Base-by-base conservation (phyloP, 2,888 invertebrate species). In the Urechis unicinctus region DNA sequence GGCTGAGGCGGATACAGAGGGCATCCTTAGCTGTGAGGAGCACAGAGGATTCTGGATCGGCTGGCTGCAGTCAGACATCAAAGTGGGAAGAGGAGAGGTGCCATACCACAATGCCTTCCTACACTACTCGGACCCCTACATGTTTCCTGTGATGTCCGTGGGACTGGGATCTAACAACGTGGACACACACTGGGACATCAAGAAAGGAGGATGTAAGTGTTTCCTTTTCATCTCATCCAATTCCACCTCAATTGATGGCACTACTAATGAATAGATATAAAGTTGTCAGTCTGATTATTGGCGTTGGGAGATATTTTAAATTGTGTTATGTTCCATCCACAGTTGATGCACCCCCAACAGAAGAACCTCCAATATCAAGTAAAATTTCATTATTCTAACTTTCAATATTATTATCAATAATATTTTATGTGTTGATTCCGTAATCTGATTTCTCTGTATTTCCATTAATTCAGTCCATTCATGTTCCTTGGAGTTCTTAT, bases 21-120 rank as follows among this genome's bases (percentile, higher is more conserved):
- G 31, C 1, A 48, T 55, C 4, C n/a, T 50, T 21, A 31, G 43
- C 31, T 50, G 55, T 22, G n/a, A 22, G 42, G 30, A 50, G 24
- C 29, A 44, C 22, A 36, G 51, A 26, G 21, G 22, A 3, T 55
- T 55, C 51, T 55, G 55, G 55, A 36, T 51, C 28, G 42, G 41
- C 24, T 56, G 56, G 56, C 30, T 2, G 26, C 28, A 52, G n/a
- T 4, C 9, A 22, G 24, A 24, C 13, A 49, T 54, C 28, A n/a
- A 25, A 21, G 41, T 49, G 0, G 53, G 53, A 1, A 53, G 28
- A 47, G 53, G 53, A n/a, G 1, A 25, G 9, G 29, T 47, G 1
- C 46, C 36, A 22, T 29, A 22, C 22, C 6, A 47, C n/a, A 21
- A 48, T 21, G 13, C 46, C 21, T 30, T 53, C 46, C 29, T 53